Percentiles rank a stretch among this genome's conserved stretches.
phyloP scores from a whole-genome alignment of 2,113 vertebrate genomes.

The Meleagris gallopavo region DNA sequence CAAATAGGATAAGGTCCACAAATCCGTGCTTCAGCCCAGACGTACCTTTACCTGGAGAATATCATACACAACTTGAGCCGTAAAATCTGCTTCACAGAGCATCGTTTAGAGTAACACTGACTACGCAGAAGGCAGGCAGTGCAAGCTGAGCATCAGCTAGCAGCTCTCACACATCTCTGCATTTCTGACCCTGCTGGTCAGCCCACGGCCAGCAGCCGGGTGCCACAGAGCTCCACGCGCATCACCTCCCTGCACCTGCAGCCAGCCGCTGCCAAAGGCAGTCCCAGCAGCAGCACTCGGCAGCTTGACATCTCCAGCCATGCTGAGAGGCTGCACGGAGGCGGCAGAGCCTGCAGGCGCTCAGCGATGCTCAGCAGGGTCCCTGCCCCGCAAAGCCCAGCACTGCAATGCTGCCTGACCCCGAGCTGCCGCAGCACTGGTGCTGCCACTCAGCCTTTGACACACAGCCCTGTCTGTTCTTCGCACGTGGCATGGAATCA shows the following conservation, averaged over 20 bases:
- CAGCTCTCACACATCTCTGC: background rate
- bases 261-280: background rate
- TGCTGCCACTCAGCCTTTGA: background rate
- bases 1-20: constrained; percentile 25
- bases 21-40: background rate
- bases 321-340: background rate
- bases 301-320: background rate
- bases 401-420: background rate
- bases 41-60: background rate
- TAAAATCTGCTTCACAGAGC: background rate
- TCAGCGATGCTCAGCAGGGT: background rate
- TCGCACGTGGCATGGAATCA: background rate
- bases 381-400: background rate
- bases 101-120: background rate
- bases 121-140: background rate
- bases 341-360: background rate
- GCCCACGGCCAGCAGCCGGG: too few relatives aligned
- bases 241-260: background rate
- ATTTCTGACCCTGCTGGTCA: too few relatives aligned
- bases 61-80: background rate
- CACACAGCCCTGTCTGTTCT: background rate
- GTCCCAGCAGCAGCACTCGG: background rate
- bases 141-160: background rate
- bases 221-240: rapidly evolving
- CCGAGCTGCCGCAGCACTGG: rapidly evolving